Evolutionary conservation across 2,797 vertebrate genomes (phyloP), one percentile per base, ranked within the genome.

Genomic region (Synanceia verrucosa): DNA sequence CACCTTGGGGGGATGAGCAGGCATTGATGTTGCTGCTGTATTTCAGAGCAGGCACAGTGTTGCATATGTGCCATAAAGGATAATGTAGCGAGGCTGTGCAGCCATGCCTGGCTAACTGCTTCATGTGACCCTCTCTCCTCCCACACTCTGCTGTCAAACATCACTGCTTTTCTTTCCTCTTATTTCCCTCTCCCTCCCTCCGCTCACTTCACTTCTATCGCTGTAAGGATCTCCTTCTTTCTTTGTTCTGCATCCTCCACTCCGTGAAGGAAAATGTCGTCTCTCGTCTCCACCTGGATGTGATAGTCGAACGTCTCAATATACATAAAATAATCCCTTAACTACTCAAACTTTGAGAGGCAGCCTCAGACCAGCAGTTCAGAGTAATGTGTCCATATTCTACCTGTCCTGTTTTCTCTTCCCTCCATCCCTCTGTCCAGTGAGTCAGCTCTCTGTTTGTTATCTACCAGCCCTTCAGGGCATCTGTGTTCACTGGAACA

Each of bases 401-500:
- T 39, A 23, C 2, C 9, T 19, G 9, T 28, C 63, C 56, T 60
- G 26, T 28, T 23, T 52, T 43, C 47, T 36, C 8, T 9, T 23
- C 3, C 39, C 39, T 47, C 34, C 26, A 19, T 31, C 9, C 21
- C 29, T 65, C 6, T 58, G 31, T 65, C 31, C 43, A 53, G 28
- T 82, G 61, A 75, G 64, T 72, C 63, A 71, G 31, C 39, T 11
- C 7, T 47, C 55, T 63, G 28, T 39, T 23, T 65, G 65, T 60
- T 53, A 46, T 62, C 36, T 51, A 55, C 48, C 26, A 68, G 64
- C 44, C 73, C 73, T 73, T 58, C 37, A 52, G 78, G 65, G 53
- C n/a, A 6, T 12, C 65, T 55, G 50, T 78, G 53, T 67, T 78
- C 76, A 78, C 37, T 74, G 57, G 50, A 64, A 78, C 67, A 81